Base-by-base conservation (phyloP, 2,113 vertebrate genomes). In the Glaucomys volans region DNA sequence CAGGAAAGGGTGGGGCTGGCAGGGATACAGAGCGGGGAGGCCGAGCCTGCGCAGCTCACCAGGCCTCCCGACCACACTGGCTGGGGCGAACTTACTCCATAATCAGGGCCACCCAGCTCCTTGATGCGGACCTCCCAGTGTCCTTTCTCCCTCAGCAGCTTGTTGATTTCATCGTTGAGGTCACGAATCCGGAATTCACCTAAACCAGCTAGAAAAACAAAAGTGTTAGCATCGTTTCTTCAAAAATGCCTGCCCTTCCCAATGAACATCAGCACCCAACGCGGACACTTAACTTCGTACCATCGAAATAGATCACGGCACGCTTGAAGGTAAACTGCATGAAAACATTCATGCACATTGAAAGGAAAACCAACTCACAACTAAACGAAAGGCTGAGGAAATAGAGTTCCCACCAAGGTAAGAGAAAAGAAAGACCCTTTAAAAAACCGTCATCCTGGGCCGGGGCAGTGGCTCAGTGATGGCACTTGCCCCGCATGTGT, bases 91-190 rank as follows among this genome's bases (percentile, higher is more conserved):
- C 99, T 99, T 97, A 99, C 99, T 72, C 97, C 98, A 37, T 99
- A 99, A 97, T 99, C 99, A 1, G 99, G 99, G 18, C 99, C 99
- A 24, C 99, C 99, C 0, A 99, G 98, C 72, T 99, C 99, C 94
- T 99, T 99, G 97, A 99, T 99, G 74, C 99, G 98, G 93, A 99
- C 98, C 64, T 99, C 99, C 99, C 99, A 99, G 98, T 99, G 99
- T 76, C 99, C 99, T 52, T 99, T 99, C 94, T 99, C 99, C 97
- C 99, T 98, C n/a, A 99, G 98, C 71, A 99, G 98, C 96, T 99
- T 99, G 97, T 99, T 99, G 97, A 99, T 99, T 98, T 99, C 99
- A 98, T 99, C 99, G 0, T 99, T 99, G 84, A 99, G 97, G 97
- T 99, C 99, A 4, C 99, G 99, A 83, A 99, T 99, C 98, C 98